Evolutionary conservation across 2,113 vertebrate genomes (phyloP), one percentile per base, ranked within the genome.

Genomic region (Cottus gobio): DNA sequence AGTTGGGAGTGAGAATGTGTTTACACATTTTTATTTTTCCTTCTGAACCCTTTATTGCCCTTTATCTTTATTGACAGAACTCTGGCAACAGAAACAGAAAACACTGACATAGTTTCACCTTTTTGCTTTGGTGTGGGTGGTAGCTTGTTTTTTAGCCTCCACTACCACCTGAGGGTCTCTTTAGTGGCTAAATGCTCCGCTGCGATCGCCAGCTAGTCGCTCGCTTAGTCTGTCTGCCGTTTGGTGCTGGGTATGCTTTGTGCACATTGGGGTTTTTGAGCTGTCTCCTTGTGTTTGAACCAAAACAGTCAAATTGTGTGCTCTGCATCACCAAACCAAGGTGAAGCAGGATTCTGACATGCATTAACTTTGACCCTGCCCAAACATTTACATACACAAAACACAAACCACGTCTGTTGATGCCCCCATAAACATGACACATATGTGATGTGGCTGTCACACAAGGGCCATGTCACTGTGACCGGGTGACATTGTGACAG

Each of bases 321-420:
- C 73, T 78, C 69, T 79, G 58, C 46, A 72, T 83, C 71, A 67
- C 62, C 74, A 66, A 85, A 80, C 74, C 85, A 90, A 93, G 89
- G 86, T 90, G 88, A 90, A 85, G 72, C 62, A 60, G 76, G 78
- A 87, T 77, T 67, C 81, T 85, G 87, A 88, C 85, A 85, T 77
- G 70, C 76, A 90, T 89, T 85, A 90, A 89, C 87, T 92, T 87
- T 89, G 85, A 93, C 87, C 91, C 83, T 48, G 68, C 60, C 82
- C 70, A 83, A 82, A 90, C 77, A 91, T 92, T 91, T 91, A 89
- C 87, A 92, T 91, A 89, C 63, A 86, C 81, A 78, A 86, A 88
- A 90, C 85, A 91, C 80, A 89, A 82, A 77, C 84, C 68, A 28
- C 24, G 56, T 77, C 77, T 78, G 78, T 80, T 56, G 84, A 86